These are phyloP conservation scores for Hirundichthys speculiger DNA, from an alignment of 2,113 vertebrate genomes.

Conservation along the genomic window DNA sequence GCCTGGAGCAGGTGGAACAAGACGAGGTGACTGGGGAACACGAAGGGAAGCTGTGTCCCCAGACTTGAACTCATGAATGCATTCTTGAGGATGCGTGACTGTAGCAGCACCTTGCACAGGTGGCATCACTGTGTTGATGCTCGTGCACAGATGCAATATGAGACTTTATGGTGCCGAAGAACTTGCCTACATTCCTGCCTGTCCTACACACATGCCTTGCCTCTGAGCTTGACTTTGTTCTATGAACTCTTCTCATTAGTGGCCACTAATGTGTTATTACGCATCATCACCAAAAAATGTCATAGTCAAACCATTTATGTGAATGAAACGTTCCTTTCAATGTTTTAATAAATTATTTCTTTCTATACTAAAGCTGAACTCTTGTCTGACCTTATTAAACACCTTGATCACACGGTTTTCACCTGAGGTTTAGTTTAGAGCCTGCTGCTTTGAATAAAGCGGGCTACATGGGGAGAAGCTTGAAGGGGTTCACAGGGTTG, in stretches of 20 bases:
- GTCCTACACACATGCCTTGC: slow-evolving; percentile 71
- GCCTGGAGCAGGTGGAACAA: slow-evolving; percentile 5
- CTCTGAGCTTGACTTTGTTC: slow-evolving; percentile 48
- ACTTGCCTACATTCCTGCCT: slow-evolving; percentile 61
- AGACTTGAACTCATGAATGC: slow-evolving; percentile 52
- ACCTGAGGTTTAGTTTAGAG: too few species aligned
- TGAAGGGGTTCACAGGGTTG: too few species aligned
- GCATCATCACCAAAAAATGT: too few species aligned
- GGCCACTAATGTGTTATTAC: slow-evolving; percentile 58
- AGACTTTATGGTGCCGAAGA: slow-evolving; percentile 54
- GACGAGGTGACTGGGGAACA: slow-evolving; percentile 20
- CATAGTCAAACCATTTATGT: slow-evolving; percentile 43
- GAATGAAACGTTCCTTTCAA: slow-evolving; percentile 36
- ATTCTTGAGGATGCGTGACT: slow-evolving; percentile 53
- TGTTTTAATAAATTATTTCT: slow-evolving; percentile 77
- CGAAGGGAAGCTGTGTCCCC: slow-evolving; percentile 20
- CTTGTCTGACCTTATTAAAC: slow-evolving; percentile 37
- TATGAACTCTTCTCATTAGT: slow-evolving; percentile 45
- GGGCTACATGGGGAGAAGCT: too few species aligned
- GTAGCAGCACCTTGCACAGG: slow-evolving; percentile 42
- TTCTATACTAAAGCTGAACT: slow-evolving; percentile 22
- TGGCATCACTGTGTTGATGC: slow-evolving; percentile 21
- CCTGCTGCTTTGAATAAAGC: too few species aligned
- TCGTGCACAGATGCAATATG: slow-evolving; percentile 40
- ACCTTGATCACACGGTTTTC: not conserved